Evolutionary conservation across 2,888 invertebrate genomes (phyloP), one percentile per base, ranked within the genome.

Genomic region (Brenthis hecate): DNA sequence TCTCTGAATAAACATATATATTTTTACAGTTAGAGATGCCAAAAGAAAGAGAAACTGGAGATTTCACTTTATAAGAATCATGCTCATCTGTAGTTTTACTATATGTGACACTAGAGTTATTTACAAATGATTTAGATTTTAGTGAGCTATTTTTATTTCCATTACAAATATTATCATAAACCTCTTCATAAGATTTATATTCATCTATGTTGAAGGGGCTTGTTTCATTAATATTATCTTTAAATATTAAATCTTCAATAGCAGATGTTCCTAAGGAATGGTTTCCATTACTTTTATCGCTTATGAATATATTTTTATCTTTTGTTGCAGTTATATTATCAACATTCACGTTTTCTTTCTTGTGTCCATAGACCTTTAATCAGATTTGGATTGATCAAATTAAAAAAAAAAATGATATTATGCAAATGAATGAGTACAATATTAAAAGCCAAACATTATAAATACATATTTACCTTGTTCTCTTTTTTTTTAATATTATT

Each of bases 1-100:
- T 84, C 72, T 80, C 85, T 62, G 87, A 79, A 69, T 75, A 81
- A n/a, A 91, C 73, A 73, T 88, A 77, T 51, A 90, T 69, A 68
- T 74, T 78, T 61, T 84, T 76, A 77, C 84, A 87, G 65, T 89
- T 75, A 23, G 74, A 77, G 53, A 89, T 61, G 43, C 81, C 82
- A 73, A 91, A 88, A 19, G 86, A 85, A 47, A 91, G 67, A 19
- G 83, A 80, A 55, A 85, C 64, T 16, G 72, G 65, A 51, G 85
- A 79, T 73, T 76, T 81, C 43, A 79, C 73, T 62, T 56, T 2
- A 50, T 6, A 60, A n/a, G 73, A 55, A 68, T 81, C 75, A 65
- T 80, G 81, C 32, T 76, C 65, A 32, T 80, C 56, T 51, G 83
- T 85, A 23, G 76, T 75, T 50, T 80, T 78, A 73, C 79, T 68